A percentile compares a stretch with the other conserved stretches of the same genome.
phyloP scores from a whole-genome alignment of 2,113 vertebrate genomes.

The Australoheros scitulus region DNA sequence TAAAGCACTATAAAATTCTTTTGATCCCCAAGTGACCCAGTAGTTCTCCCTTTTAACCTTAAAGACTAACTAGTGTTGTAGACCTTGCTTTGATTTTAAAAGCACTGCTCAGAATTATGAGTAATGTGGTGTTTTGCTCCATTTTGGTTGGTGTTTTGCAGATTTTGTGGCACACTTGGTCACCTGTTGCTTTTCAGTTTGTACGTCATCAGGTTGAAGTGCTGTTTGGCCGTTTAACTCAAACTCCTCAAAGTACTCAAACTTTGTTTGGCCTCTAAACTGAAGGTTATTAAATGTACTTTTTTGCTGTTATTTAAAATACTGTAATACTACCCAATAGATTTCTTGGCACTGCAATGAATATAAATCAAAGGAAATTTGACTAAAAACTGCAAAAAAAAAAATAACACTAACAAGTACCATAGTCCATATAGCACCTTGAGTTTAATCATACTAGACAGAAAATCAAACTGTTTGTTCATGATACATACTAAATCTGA shows the following conservation, averaged over 20 bases:
- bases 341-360: neutral
- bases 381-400: neutral
- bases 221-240: neutral
- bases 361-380: neutral
- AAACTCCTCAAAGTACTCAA: neutral
- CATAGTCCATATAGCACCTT: neutral
- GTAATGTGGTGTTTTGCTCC: slow-evolving; percentile 12
- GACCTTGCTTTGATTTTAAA: slow-evolving; percentile 49
- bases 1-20: slow-evolving; percentile 34
- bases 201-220: slow-evolving; percentile 12
- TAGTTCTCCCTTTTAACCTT: slow-evolving; percentile 46
- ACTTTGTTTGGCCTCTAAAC: neutral
- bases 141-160: neutral
- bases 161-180: slow-evolving; percentile 1
- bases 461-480: neutral
- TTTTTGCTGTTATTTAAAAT: neutral
- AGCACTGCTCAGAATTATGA: slow-evolving; percentile 30
- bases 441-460: neutral
- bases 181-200: neutral
- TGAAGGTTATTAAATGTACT: neutral
- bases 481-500: neutral
- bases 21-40: slow-evolving; percentile 50
- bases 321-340: neutral
- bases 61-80: slow-evolving; percentile 24
- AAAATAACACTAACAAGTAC: neutral